These are phyloP conservation scores for Teleogryllus oceanicus DNA, from an alignment of 2,888 invertebrate genomes.

Conservation along the genomic window DNA sequence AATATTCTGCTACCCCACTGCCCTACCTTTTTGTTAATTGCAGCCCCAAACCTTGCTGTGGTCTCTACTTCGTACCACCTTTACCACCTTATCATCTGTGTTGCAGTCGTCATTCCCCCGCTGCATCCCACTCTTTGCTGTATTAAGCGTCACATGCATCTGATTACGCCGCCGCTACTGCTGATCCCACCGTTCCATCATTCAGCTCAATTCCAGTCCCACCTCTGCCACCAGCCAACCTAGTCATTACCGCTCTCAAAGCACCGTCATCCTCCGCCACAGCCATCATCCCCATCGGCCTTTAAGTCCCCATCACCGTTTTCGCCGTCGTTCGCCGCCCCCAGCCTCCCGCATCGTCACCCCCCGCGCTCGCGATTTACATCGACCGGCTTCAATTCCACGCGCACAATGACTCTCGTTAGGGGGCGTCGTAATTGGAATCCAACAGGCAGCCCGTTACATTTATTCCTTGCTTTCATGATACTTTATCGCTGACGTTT, in stretches of 20 bases:
- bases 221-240: neutral
- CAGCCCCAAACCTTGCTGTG: no score
- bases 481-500: slow-evolving; percentile 12
- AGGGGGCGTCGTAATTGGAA: neutral
- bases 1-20: no score
- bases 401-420: neutral
- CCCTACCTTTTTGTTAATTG: no score
- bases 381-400: neutral
- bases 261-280: neutral
- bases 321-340: neutral
- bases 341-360: neutral
- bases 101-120: no score
- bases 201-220: neutral
- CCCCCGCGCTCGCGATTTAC: neutral
- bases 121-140: no score
- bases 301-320: neutral
- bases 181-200: no score
- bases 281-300: neutral
- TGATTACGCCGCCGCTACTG: no score
- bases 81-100: no score
- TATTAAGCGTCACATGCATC: no score
- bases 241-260: neutral
- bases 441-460: neutral
- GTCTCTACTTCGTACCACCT: no score
- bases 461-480: neutral